Conservation (phyloP, 2,797 vertebrate species). For the Acestrorhynchus altus region DNA sequence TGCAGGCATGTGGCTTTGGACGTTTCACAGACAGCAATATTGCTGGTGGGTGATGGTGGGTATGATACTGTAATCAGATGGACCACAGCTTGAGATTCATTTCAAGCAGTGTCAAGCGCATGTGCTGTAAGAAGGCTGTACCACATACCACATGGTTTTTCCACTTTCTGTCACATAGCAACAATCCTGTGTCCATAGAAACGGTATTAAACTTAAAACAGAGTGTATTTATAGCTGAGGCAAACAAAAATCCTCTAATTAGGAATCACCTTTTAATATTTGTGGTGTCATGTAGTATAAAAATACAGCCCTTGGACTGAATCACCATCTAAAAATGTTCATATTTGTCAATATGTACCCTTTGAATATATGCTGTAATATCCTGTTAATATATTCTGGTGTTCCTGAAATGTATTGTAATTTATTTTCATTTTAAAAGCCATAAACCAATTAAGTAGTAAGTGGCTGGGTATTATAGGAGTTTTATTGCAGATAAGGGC, state of each 20-base stretch:
- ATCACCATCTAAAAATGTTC: background rate
- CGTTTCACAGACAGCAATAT: conserved; percentile 48
- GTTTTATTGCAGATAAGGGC: no score
- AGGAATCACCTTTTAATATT: conserved; percentile 35
- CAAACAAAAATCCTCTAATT: conserved; percentile 54
- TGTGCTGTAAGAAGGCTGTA: conserved; percentile 46
- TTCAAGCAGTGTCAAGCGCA: conserved; percentile 21
- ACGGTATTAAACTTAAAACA: conserved; percentile 71
- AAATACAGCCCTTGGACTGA: background rate
- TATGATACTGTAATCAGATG: conserved; percentile 45
- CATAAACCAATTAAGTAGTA: no score
- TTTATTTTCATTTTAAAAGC: no score
- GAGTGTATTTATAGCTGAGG: conserved; percentile 63
- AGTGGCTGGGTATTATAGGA: no score
- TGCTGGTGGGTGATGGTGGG: conserved; percentile 14
- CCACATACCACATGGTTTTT: conserved; percentile 53
- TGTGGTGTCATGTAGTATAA: background rate
- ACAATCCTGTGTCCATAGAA: conserved; percentile 75
- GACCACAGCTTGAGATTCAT: conserved; percentile 37
- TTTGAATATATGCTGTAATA: background rate
- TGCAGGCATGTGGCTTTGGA: conserved; percentile 7
- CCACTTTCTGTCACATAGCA: conserved; percentile 70
- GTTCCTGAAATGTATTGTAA: no score
- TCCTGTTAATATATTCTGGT: background rate
- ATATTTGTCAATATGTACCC: background rate